phyloP scores from a whole-genome alignment of 1,140 invertebrate genomes.

The Gonatopus flavifemur region DNA sequence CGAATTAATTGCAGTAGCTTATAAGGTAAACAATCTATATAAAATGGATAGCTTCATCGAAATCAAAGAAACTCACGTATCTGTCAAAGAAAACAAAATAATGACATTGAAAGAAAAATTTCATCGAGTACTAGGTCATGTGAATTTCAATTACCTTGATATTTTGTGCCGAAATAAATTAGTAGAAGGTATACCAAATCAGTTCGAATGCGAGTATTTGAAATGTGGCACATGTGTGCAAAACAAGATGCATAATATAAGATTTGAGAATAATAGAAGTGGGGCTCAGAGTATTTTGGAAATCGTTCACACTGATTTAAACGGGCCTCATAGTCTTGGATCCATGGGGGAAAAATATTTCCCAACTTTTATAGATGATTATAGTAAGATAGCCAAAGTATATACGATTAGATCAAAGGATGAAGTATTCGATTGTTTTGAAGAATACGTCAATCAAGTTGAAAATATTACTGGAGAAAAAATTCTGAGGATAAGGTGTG shows the following conservation, averaged over 20 bases:
- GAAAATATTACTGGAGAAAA: constrained; percentile 31
- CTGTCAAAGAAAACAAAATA: not conserved
- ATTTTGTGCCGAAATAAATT: not conserved
- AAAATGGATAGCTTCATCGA: constrained; percentile 8
- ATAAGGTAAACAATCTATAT: constrained; percentile 10
- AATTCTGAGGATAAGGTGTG: constrained; percentile 42
- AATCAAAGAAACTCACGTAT: not conserved
- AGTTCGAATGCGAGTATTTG: not conserved
- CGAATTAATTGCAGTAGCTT: constrained; percentile 10
- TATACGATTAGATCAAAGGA: constrained; percentile 39
- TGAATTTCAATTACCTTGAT: constrained; percentile 23
- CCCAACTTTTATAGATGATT: not conserved
- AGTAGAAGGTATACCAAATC: not conserved
- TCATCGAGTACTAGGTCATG: constrained; percentile 13
- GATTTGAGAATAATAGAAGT: not conserved
- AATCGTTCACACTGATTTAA: not conserved
- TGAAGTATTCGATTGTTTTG: constrained; percentile 30
- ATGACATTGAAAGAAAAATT: constrained; percentile 9
- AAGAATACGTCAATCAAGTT: constrained; percentile 23
- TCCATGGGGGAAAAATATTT: not conserved
- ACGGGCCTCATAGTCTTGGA: not conserved
- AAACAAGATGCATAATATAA: not conserved
- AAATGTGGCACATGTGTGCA: not conserved
- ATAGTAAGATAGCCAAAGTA: not conserved
- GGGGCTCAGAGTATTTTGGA: not conserved